These are phyloP conservation scores for Lasioglossum calceatum DNA, from an alignment of 2,888 invertebrate species.

Conservation along the genomic window DNA sequence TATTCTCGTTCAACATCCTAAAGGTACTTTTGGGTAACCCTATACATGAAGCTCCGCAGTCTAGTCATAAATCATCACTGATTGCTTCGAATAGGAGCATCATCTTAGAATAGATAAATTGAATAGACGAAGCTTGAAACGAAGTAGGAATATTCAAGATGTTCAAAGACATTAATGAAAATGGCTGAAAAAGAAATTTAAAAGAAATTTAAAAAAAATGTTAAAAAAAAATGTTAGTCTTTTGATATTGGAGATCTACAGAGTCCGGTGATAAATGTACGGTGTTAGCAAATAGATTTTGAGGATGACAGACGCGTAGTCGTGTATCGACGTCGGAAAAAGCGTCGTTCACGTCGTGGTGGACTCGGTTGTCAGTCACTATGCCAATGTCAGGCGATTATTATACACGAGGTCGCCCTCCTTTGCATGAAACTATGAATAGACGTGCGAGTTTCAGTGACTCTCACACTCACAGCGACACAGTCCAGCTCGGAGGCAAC, in stretches of 20 bases:
- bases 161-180: no score
- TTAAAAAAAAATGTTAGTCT: no score
- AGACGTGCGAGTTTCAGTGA: constrained; percentile 33
- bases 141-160: neutral
- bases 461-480: neutral
- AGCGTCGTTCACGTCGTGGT: neutral
- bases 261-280: neutral
- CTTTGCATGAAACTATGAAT: constrained; percentile 50
- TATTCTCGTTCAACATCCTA: no score
- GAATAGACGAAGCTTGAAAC: neutral
- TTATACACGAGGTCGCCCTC: constrained; percentile 41
- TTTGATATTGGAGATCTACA: neutral
- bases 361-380: constrained; percentile 32
- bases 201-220: no score
- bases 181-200: no score
- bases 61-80: neutral
- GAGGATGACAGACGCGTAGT: neutral
- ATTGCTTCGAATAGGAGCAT: neutral
- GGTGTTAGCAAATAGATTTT: neutral
- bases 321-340: neutral
- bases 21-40: no score
- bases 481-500: neutral
- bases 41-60: no score
- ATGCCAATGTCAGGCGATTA: constrained; percentile 42
- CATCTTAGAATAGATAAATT: neutral